Conservation (phyloP, 2,797 vertebrate species). For the Hippocampus kuda region DNA sequence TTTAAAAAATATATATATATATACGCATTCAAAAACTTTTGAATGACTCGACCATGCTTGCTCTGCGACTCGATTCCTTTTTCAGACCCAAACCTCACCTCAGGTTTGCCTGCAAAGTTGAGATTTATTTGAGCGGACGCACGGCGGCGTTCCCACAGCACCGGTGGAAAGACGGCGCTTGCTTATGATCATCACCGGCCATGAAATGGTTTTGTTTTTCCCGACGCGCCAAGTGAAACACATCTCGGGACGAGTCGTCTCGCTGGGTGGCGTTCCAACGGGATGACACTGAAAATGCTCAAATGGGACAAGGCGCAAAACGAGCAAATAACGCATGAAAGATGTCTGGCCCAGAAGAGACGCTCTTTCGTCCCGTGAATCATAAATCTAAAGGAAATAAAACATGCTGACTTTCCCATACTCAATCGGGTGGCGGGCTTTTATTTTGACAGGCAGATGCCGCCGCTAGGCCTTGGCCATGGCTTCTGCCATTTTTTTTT, state of each 20-base stretch:
- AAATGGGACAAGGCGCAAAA: neutral
- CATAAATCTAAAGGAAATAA: neutral
- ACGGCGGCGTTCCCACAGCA: neutral
- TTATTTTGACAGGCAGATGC: constrained; percentile 5
- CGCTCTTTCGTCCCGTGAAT: neutral
- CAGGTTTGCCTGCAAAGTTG: neutral
- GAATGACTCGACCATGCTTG: neutral
- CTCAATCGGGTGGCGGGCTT: constrained; percentile 1
- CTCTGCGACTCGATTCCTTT: neutral
- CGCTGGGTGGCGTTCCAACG: neutral
- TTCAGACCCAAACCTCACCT: neutral
- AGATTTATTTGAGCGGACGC: neutral
- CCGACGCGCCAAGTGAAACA: neutral
- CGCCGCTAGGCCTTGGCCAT: neutral
- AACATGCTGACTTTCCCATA: neutral
- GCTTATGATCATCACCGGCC: neutral
- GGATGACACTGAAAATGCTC: neutral
- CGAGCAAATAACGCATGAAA: constrained; percentile 5
- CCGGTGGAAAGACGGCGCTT: neutral
- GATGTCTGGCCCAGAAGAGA: neutral
- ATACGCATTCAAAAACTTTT: neutral
- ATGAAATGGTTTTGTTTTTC: neutral
- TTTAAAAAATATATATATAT: too few species aligned
- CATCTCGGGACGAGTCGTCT: neutral
- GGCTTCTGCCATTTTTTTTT: neutral